Base-by-base conservation (phyloP, 2,888 invertebrate species). In the Caenorhabditis sp. region DNA sequence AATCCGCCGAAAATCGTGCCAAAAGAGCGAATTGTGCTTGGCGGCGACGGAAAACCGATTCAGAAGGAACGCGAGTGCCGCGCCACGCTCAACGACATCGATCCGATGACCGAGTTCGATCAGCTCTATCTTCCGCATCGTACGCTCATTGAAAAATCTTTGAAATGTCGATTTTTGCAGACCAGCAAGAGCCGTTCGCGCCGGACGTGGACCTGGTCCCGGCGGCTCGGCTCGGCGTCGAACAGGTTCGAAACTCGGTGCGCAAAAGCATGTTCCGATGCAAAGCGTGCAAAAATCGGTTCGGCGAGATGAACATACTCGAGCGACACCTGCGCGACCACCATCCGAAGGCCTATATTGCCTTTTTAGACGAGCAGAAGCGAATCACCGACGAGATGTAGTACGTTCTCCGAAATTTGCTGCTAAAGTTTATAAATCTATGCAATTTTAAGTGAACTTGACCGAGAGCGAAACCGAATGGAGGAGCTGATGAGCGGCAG, bases 401-500 rank as follows among this genome's bases (percentile, higher is more conserved):
- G 59, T 75, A 13, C 22, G 30, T 13, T 32, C 26, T 35, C 41
- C 9, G 15, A 27, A n/a, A 59, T 5, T n/a, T 15, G 6, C 30
- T 41, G 15, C 6, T 4, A 37, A 13, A 37, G n/a, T 37, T 37
- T 4, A n/a, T 6, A 37, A 37, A 37, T 13, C 37, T 62, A 55
- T 15, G 2, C 17, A 2, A 1, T 58, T 62, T 79, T 45, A 50
- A 81, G 85, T 8, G 77, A 78, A 27, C 83, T 86, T 61, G 89
- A 89, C 52, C 62, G 84, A 45, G 89, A 88, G 62, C 74, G 84
- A 35, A 83, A 80, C 32, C 70, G 88, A 43, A 80, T 88, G 7
- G 89, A 89, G 45, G 89, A 89, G 73, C 58, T 89, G 6, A 76
- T 78, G n/a, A 82, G 83, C 22, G 89, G 89, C 20, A 89, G 89